Evolutionary conservation across 1,140 invertebrate genomes (phyloP).

Genomic region (Macrocentrus cingulum): DNA sequence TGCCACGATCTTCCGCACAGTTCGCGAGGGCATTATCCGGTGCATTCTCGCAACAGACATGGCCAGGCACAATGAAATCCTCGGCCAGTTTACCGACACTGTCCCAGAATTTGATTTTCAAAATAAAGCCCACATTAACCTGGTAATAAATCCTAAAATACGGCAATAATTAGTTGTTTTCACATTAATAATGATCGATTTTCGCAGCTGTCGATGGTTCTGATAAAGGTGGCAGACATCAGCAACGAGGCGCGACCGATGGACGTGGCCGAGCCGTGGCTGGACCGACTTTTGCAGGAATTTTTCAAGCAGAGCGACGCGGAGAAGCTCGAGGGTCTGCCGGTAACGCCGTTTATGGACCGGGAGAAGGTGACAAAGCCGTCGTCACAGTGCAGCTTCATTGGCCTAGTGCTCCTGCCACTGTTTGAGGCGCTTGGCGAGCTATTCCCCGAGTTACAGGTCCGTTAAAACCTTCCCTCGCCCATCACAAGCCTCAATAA

Average conservation of each 20-base stretch:
- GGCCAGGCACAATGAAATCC: conserved; percentile 85
- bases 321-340: conserved; percentile 81
- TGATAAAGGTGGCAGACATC: conserved; percentile 87
- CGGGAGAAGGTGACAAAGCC: conserved; percentile 87
- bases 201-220: conserved; percentile 76
- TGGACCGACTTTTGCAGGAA: conserved; percentile 77
- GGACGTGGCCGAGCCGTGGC: conserved; percentile 83
- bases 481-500: neutral
- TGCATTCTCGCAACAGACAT: conserved; percentile 86
- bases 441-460: conserved; percentile 70
- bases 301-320: conserved; percentile 83
- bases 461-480: conserved; percentile 34
- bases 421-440: conserved; percentile 77
- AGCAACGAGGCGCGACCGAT: conserved; percentile 84
- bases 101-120: conserved; percentile 73
- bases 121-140: conserved; percentile 76
- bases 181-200: neutral
- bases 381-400: conserved; percentile 83
- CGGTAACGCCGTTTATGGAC: conserved; percentile 88
- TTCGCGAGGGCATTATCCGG: conserved; percentile 80
- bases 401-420: conserved; percentile 79
- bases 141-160: too few relatives aligned
- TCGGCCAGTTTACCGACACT: conserved; percentile 73
- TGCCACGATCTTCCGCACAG: conserved; percentile 63
- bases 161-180: too few relatives aligned